Evolutionary conservation across 2,888 invertebrate species (phyloP), one percentile per base, ranked within the genome.

Genomic region (Drosophila flavopinicola): DNA sequence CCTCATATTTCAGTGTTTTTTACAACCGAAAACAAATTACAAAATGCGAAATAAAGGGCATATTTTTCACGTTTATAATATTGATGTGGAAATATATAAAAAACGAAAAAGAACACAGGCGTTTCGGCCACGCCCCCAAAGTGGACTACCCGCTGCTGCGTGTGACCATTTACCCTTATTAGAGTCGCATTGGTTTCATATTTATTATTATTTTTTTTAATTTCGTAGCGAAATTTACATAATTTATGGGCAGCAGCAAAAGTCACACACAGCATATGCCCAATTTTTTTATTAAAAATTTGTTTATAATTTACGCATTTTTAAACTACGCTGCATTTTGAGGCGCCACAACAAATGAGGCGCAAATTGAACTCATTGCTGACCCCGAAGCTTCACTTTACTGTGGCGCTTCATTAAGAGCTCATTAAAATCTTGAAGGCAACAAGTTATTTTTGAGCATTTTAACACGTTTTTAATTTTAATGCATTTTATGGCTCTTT

Each of bases 391-490:
- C 27, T 56, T 54, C 37, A 51, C 32, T 54, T 41, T 60, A n/a
- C 60, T 49, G 60, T 32, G 41, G 47, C 58, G 69, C 66, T 64
- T 85, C 82, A 82, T 82, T 82, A 82, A 71, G 69, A 65, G 61
- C 64, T 80, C 80, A 80, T 85, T 83, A 85, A 82, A 66, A 58
- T 61, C 33, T 41, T 44, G 49, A 63, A 61, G 51, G 51, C 60
- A 70, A 68, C 69, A 69, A 71, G 53, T 66, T 59, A 57, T 63
- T 54, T 63, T 60, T 48, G 68, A n/a, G 60, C 79, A 88, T 88
- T 85, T 88, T 76, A 80, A 88, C 89, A 89, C 89, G 89, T 88
- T 89, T 85, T 86, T 89, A 82, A 88, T 89, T 86, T 88, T 80
- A 78, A 79, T 88, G 82, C 78, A 82, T 78, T 88, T 89, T 83